These are phyloP conservation scores for Heliconius erato DNA, from an alignment of 2,888 invertebrate species.

Conservation along the genomic window DNA sequence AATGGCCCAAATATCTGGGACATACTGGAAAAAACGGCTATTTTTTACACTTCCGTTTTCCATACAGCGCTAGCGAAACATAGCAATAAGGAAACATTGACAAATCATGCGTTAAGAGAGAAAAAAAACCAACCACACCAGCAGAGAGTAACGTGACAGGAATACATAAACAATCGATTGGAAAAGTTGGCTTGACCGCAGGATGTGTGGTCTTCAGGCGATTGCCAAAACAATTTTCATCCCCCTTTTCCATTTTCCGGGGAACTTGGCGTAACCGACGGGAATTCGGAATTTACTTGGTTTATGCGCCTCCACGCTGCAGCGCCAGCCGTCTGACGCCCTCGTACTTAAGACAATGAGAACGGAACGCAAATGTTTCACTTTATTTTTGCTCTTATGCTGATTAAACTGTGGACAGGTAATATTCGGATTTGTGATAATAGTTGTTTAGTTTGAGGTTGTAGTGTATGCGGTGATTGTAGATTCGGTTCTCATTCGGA, in stretches of 20 bases:
- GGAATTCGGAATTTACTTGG: slow-evolving; percentile 68
- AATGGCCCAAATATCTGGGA: background rate
- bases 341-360: slow-evolving; percentile 60
- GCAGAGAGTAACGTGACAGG: slow-evolving; percentile 62
- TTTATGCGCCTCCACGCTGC: slow-evolving; percentile 63
- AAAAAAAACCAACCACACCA: slow-evolving; percentile 36
- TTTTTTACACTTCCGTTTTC: slow-evolving; percentile 5
- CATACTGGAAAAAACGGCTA: background rate
- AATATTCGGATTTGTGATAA: background rate
- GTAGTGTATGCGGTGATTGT: background rate
- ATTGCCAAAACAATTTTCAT: slow-evolving; percentile 81
- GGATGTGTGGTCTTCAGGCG: slow-evolving; percentile 82
- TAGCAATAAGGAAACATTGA: slow-evolving; percentile 32
- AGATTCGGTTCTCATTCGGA: background rate
- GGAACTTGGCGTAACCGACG: slow-evolving; percentile 75
- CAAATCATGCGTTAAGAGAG: slow-evolving; percentile 40
- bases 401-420: slow-evolving; percentile 40
- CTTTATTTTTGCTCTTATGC: slow-evolving; percentile 38
- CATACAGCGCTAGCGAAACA: slow-evolving; percentile 9
- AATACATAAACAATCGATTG: slow-evolving; percentile 73
- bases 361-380: slow-evolving; percentile 37
- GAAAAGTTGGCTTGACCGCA: slow-evolving; percentile 82
- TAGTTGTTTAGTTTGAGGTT: background rate
- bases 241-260: slow-evolving; percentile 78
- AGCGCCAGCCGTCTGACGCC: slow-evolving; percentile 59